Evolutionary conservation across 2,113 vertebrate species (phyloP).

Genomic region (Limanda limanda): DNA sequence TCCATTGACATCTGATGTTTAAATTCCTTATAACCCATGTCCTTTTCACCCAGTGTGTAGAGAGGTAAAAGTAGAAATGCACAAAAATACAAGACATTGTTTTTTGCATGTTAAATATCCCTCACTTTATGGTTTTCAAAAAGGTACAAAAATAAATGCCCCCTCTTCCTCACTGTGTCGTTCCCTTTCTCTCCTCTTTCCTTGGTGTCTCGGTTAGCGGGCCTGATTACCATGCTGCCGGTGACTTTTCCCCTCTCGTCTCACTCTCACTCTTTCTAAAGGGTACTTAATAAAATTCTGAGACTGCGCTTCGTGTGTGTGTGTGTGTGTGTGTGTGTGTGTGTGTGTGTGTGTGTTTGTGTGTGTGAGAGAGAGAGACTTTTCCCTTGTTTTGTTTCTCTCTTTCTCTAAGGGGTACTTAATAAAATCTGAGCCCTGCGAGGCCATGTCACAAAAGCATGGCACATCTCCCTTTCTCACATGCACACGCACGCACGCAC

Average conservation of each 20-base stretch:
- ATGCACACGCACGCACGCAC: slow-evolving; percentile 20
- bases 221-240: slow-evolving; percentile 84
- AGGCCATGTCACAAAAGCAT: slow-evolving; percentile 76
- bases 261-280: slow-evolving; percentile 74
- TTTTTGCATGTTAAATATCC: slow-evolving; percentile 65
- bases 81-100: slow-evolving; percentile 16
- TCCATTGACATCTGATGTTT: background rate
- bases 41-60: background rate
- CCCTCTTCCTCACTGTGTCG: slow-evolving; percentile 5
- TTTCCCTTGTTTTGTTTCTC: slow-evolving; percentile 77
- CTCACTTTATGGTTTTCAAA: slow-evolving; percentile 24
- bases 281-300: slow-evolving; percentile 79
- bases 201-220: slow-evolving; percentile 63
- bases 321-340: slow-evolving; percentile 13
- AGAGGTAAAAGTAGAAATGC: background rate
- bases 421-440: slow-evolving; percentile 83
- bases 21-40: background rate
- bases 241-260: slow-evolving; percentile 77
- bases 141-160: slow-evolving; percentile 44
- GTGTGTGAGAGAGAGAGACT: slow-evolving; percentile 69
- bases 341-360: slow-evolving; percentile 38
- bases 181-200: slow-evolving; percentile 68
- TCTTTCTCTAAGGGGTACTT: slow-evolving; percentile 84
- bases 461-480: slow-evolving; percentile 43
- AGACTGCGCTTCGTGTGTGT: slow-evolving; percentile 62